Evolutionary conservation across 2,113 vertebrate genomes (phyloP).

Genomic region (Oreochromis spilurus): DNA sequence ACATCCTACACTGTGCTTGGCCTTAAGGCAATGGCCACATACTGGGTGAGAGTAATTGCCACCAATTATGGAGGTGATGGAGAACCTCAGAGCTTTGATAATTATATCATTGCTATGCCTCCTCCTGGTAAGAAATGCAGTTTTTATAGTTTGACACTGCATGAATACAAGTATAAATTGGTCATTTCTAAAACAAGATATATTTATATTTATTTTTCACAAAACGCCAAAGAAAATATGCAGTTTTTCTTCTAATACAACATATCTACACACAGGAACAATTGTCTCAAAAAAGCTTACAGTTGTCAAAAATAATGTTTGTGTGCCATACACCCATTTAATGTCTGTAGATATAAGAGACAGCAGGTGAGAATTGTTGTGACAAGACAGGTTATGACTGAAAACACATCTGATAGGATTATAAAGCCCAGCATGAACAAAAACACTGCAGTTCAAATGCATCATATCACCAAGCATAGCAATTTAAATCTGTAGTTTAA

Average conservation of each 20-base stretch:
- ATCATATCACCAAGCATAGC: background rate
- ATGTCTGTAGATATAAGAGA: background rate
- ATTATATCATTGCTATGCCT: conserved; percentile 62
- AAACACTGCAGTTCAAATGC: background rate
- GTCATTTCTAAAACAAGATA: background rate
- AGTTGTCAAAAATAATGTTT: background rate
- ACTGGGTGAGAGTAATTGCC: conserved; percentile 81
- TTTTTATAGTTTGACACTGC: background rate
- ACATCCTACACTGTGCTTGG: conserved; percentile 79
- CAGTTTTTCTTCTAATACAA: background rate
- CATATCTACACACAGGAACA: background rate
- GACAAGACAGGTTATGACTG: background rate
- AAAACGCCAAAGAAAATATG: background rate
- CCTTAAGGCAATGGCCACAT: conserved; percentile 71
- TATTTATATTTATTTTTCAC: background rate
- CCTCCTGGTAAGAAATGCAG: conserved; percentile 64
- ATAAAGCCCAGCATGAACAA: background rate
- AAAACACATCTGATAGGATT: background rate
- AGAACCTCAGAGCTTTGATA: conserved; percentile 72
- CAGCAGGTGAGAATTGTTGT: background rate
- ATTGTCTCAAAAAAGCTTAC: background rate
- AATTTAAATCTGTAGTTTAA: background rate
- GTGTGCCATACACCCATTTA: background rate
- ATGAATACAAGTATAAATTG: background rate
- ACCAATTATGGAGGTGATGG: conserved; percentile 77